phyloP scores from a whole-genome alignment of 64 coral and sea anemone genomes.

The Actinia tenebrosa region DNA sequence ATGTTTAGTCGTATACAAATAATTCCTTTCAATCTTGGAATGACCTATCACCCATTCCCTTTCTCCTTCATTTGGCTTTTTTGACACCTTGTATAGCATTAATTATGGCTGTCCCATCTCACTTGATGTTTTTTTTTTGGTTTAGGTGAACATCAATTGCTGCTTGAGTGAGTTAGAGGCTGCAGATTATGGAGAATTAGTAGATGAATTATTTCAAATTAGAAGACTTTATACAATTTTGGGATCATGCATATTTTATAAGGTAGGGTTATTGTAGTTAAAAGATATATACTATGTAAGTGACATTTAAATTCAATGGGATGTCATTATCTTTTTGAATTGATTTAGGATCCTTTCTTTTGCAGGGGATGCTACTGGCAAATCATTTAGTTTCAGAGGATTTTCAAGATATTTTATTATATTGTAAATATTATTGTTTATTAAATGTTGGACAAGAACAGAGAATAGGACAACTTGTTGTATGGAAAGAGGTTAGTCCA shows the following conservation, averaged over 20 bases:
- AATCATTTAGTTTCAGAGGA: conserved; percentile 91
- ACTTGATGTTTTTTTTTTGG: not conserved
- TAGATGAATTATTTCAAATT: conserved; percentile 97
- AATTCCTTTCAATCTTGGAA: not conserved
- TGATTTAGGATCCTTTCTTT: not conserved
- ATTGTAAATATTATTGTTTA: conserved; percentile 98
- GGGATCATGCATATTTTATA: conserved; percentile 96
- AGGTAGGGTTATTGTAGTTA: conserved; percentile 38
- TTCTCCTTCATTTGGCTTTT: no score
- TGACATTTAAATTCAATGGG: no score
- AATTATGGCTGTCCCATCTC: no score
- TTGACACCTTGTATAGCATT: no score
- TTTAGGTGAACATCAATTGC: conserved; percentile 69
- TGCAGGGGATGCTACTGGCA: conserved; percentile 80
- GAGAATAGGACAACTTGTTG: conserved; percentile 75
- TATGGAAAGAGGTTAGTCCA: conserved; percentile 85
- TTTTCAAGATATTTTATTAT: conserved; percentile 83
- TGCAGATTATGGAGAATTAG: conserved; percentile 91
- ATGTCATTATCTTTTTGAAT: no score
- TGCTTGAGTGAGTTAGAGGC: conserved; percentile 84
- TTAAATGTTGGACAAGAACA: conserved; percentile 81
- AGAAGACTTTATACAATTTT: conserved; percentile 99
- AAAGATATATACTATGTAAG: no score
- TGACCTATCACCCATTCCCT: not conserved
- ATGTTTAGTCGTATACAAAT: no score